Conservation (phyloP, 1,140 invertebrate species). For the Bradysia coprophila region DNA sequence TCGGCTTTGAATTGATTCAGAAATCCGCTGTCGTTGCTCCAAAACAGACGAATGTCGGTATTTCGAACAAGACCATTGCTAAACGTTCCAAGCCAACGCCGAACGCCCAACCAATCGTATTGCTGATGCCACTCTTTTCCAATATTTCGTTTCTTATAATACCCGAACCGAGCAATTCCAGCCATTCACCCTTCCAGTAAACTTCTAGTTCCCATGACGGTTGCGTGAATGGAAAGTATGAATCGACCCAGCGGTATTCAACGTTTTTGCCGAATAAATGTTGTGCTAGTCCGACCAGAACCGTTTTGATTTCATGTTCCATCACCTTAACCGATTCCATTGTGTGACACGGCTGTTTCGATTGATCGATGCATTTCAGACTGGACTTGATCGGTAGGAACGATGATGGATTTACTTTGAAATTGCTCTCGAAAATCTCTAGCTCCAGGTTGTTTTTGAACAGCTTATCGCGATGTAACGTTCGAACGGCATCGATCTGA, state of each 20-base stretch:
- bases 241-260: constrained; percentile 44
- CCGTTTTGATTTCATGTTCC: constrained; percentile 71
- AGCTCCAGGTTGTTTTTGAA: constrained; percentile 35
- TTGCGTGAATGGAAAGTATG: constrained; percentile 97
- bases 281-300: constrained; percentile 53
- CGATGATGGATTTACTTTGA: constrained; percentile 19
- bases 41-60: constrained; percentile 93
- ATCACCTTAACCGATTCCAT: constrained; percentile 73
- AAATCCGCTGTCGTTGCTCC: constrained; percentile 84
- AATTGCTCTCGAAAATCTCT: constrained; percentile 39
- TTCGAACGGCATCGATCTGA: constrained; percentile 78
- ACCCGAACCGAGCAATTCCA: constrained; percentile 94
- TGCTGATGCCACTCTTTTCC: constrained; percentile 53
- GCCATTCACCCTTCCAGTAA: constrained; percentile 67
- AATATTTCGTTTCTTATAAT: constrained; percentile 87
- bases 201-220: constrained; percentile 98
- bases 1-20: constrained; percentile 73
- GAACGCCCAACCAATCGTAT: constrained; percentile 95
- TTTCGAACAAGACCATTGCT: constrained; percentile 89
- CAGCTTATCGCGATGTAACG: constrained; percentile 54
- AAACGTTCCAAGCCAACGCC: constrained; percentile 89
- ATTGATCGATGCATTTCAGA: constrained; percentile 35
- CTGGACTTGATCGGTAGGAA: constrained; percentile 12
- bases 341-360: constrained; percentile 76
- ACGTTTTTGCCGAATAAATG: constrained; percentile 69